Percentiles rank a stretch among this genome's conserved stretches.
Evolutionary conservation across 2,797 vertebrate genomes (phyloP).

Genomic region (Leuciscus waleckii): DNA sequence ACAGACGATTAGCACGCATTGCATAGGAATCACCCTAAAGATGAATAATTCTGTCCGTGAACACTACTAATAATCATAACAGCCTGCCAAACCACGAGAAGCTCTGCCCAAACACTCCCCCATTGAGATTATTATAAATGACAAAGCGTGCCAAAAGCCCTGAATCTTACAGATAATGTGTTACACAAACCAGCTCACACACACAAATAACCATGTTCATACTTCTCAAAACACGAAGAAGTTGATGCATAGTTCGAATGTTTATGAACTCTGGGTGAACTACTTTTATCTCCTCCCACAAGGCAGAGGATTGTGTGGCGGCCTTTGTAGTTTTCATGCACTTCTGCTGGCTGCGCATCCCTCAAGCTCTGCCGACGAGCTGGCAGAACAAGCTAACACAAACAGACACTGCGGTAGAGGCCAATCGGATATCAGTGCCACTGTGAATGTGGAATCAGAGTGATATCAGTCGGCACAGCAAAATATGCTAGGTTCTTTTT

Average conservation of each 20-base stretch:
- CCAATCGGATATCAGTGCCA: background rate
- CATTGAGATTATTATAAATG: slow-evolving; percentile 8
- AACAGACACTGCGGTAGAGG: slow-evolving; percentile 15
- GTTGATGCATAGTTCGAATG: slow-evolving; percentile 17
- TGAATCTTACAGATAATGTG: background rate
- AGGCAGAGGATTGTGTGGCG: slow-evolving; percentile 21
- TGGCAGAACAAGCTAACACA: slow-evolving; percentile 11
- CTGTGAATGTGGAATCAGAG: background rate
- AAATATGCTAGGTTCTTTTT: background rate
- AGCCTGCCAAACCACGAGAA: background rate
- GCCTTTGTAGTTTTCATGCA: slow-evolving; percentile 26
- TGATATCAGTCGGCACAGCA: background rate
- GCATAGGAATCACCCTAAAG: background rate
- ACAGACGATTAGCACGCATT: background rate
- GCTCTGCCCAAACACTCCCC: slow-evolving; percentile 3
- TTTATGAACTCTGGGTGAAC: slow-evolving; percentile 52
- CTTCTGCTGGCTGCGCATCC: background rate
- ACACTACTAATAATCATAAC: slow-evolving; percentile 1
- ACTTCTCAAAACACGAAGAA: slow-evolving; percentile 4
- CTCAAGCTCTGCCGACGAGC: slow-evolving; percentile 21
- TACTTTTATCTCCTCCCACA: slow-evolving; percentile 25
- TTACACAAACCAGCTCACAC: background rate
- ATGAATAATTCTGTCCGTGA: background rate
- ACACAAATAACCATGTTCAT: background rate
- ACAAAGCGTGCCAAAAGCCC: background rate